phyloP scores from a whole-genome alignment of 2,113 vertebrate genomes.

The Coryphaenoides rupestris region DNA sequence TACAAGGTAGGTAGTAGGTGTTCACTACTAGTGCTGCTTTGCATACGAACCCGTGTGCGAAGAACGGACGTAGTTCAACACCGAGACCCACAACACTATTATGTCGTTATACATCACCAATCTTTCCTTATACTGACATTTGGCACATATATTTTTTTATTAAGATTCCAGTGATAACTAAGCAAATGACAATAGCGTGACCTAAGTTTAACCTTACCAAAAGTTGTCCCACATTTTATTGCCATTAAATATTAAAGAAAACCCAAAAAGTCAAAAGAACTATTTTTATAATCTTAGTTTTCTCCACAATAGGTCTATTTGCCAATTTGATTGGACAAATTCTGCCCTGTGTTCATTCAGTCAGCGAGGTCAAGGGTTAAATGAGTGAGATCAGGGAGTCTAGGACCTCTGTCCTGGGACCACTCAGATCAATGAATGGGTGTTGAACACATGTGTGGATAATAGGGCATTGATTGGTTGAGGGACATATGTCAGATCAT shows the following conservation, averaged over 20 bases:
- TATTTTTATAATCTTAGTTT: too few species aligned
- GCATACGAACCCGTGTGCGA: constrained; percentile 22
- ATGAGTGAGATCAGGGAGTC: constrained; percentile 75
- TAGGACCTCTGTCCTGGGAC: constrained; percentile 42
- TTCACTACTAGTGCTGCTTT: constrained; percentile 25
- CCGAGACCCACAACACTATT: neutral
- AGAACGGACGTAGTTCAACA: constrained; percentile 11
- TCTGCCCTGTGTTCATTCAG: too few species aligned
- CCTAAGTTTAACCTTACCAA: too few species aligned
- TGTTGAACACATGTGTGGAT: constrained; percentile 48
- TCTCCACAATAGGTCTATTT: neutral
- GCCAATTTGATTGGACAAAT: neutral
- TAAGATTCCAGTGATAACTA: too few species aligned
- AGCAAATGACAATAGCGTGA: too few species aligned
- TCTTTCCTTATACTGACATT: too few species aligned
- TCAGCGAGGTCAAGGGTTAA: constrained; percentile 76
- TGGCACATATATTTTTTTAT: too few species aligned
- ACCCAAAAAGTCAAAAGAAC: too few species aligned
- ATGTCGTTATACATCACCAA: too few species aligned
- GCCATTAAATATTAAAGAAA: too few species aligned
- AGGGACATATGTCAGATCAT: constrained; percentile 33
- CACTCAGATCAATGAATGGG: constrained; percentile 52
- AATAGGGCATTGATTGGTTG: constrained; percentile 42
- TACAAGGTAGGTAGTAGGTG: constrained; percentile 26
- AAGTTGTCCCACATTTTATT: too few species aligned